Evolutionary conservation across 2,888 invertebrate species (phyloP), one percentile per base, ranked within the genome.

Genomic region (Drosophila mercatorum): DNA sequence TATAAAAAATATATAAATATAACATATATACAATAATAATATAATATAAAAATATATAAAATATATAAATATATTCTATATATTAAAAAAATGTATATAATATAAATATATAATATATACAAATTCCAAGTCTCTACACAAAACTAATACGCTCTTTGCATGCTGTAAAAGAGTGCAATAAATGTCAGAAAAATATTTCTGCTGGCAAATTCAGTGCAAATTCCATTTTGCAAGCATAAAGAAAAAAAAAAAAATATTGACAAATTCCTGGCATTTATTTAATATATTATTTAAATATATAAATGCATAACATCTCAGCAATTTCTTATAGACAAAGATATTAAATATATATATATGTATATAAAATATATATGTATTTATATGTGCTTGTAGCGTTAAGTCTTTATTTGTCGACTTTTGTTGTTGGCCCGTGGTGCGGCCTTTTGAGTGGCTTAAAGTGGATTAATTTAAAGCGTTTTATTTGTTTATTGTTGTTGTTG

Each of bases 391-490:
- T 17, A 52, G 17, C 22, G 55, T 17, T 14, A 14, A 14, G 17
- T n/a, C 26, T 26, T n/a, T 28, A 41, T 28, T 55, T 14, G 43
- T 57, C 26, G 41, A 43, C 17, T 44, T 75, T 70, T 56, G 34
- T 7, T 64, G n/a, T 17, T n/a, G n/a, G n/a, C 31, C 63, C 67
- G 64, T 69, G 70, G 56, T 60, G 49, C 34, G 53, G 58, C 55
- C 51, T 66, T 68, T 78, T 72, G 81, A 87, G 75, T 83, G 75
- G 89, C 85, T 81, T 89, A 87, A 81, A 84, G 88, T 84, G 84
- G 89, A 84, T 84, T 89, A 84, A 84, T 88, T 84, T 88, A 78
- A 84, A 84, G 68, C 84, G 74, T 86, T 78, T 82, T 82, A 80
- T 76, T 76, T 81, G 22, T 64, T 43, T 28, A 64, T 36, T 28